Evolutionary conservation across 2,888 invertebrate species (phyloP), one percentile per base, ranked within the genome.

Genomic region (Ophonus ardosiacus): DNA sequence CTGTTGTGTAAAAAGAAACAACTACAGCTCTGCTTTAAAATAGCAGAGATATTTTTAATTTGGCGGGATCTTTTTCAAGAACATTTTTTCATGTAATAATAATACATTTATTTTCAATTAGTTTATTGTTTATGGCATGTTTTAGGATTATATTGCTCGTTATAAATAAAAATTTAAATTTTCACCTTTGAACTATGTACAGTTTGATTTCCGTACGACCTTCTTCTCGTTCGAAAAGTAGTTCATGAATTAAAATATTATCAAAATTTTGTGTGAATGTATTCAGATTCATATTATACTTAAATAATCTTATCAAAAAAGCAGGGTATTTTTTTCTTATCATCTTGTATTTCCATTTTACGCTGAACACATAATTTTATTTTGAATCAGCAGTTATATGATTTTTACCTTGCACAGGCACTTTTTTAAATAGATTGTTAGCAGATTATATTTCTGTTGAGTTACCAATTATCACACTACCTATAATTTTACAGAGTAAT

Each of bases 21-120:
- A 63, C 63, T 13, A 10, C 13, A 24, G 63, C 68, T 63, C 63
- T 68, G 21, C 15, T 24, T 68, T 24, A 24, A 24, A 68, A 68
- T 68, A 68, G 68, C 24, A 31, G 13, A 31, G 68, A 38, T 68
- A 68, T 68, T 68, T 68, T 68, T 68, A 68, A 68, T 68, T 68
- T 68, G 68, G 68, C 68, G 68, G 68, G 68, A 68, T 7, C 15
- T 31, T 10, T 31, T 68, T 68, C 68, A 38, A 68, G 68, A 38
- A 7, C 7, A 21, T 59, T 24, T 63, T 63, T 63, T 24, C 13
- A 10, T 63, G 38, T 68, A 31, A 31, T 17, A 15, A 59, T 59
- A 59, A 59, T 17, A 59, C 0, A 15, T 59, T 59, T 51, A 51
- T 51, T 10, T 31, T 31, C 31, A 31, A 31, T 51, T 13, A 17